Evolutionary conservation across 2,888 invertebrate genomes (phyloP).

Genomic region (Ormyrus rosae): DNA sequence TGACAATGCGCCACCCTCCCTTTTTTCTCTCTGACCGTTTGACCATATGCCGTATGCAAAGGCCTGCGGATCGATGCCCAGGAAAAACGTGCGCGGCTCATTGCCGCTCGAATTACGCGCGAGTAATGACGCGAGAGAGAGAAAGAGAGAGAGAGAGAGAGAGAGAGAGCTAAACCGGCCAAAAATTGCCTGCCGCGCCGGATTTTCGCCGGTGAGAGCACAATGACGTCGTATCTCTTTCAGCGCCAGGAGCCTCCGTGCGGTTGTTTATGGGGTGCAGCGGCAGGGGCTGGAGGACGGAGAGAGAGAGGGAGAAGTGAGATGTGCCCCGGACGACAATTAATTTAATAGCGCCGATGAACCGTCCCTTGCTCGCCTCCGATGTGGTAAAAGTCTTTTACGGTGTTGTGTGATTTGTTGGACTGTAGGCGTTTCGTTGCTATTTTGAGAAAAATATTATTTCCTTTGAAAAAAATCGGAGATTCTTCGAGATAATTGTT

Average conservation of each 20-base stretch:
- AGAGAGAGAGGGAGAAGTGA: constrained; percentile 35
- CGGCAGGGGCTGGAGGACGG: neutral
- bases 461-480: too few relatives aligned
- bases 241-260: neutral
- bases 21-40: constrained; percentile 70
- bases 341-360: constrained; percentile 46
- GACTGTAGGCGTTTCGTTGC: too few relatives aligned
- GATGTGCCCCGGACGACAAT: constrained; percentile 26
- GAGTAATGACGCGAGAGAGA: constrained; percentile 58
- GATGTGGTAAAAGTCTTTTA: neutral
- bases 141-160: too few relatives aligned
- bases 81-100: constrained; percentile 62
- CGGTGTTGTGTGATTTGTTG: too few relatives aligned
- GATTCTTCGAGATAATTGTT: too few relatives aligned
- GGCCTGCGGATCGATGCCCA: constrained; percentile 62
- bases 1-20: constrained; percentile 64
- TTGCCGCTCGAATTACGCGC: constrained; percentile 55
- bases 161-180: neutral
- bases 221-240: constrained; percentile 27
- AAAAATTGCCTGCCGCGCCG: constrained; percentile 46
- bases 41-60: constrained; percentile 75
- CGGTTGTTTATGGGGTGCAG: neutral
- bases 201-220: constrained; percentile 22
- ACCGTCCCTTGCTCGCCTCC: constrained; percentile 18
- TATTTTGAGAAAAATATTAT: too few relatives aligned